These are phyloP conservation scores for Atrichornis clamosus DNA, from an alignment of 2,113 vertebrate genomes.

Conservation along the genomic window DNA sequence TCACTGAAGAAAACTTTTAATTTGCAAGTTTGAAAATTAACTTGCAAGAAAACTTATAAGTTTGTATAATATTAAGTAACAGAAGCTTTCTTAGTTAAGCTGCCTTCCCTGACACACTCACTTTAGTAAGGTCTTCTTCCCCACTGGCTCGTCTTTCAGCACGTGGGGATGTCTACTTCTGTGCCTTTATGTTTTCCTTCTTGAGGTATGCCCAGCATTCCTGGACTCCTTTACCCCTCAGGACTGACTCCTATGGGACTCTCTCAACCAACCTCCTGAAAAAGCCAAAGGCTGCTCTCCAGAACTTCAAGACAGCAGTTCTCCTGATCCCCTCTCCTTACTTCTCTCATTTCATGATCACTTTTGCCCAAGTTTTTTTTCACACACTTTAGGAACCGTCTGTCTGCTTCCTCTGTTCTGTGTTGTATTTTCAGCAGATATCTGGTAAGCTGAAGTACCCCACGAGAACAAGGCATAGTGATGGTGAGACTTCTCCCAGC, in stretches of 20 bases:
- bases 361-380: background rate
- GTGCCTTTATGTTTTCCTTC: background rate
- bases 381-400: too few relatives aligned
- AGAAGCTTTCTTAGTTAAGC: background rate
- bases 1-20: background rate
- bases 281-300: background rate
- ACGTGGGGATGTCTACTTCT: background rate
- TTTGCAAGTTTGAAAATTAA: background rate
- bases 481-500: background rate
- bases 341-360: background rate
- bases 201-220: background rate
- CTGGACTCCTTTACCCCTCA: background rate
- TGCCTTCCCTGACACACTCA: background rate
- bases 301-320: background rate
- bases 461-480: background rate
- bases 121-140: background rate
- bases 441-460: background rate
- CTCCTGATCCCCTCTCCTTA: background rate
- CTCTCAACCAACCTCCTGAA: background rate
- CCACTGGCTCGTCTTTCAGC: background rate
- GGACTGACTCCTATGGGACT: background rate
- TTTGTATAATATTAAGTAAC: background rate
- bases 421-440: background rate
- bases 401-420: background rate
- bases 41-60: too few relatives aligned